These are phyloP conservation scores for Ceratitis capitata DNA, from an alignment of 1,140 invertebrate species.

Conservation along the genomic window DNA sequence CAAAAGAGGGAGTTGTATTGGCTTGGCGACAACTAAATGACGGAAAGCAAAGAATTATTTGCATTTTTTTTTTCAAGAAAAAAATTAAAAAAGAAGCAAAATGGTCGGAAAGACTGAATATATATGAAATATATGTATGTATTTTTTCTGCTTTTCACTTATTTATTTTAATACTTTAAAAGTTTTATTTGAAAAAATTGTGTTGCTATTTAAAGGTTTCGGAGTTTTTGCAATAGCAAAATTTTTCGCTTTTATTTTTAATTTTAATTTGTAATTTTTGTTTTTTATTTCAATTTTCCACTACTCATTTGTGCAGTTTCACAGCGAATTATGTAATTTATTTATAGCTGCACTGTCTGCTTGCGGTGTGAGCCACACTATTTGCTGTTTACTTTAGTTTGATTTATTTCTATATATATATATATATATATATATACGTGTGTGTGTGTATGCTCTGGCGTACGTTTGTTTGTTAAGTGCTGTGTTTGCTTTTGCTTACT, in stretches of 20 bases:
- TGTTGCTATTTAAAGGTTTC: too few species aligned
- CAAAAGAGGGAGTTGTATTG: background rate
- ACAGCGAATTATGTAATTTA: background rate
- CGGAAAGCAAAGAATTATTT: background rate
- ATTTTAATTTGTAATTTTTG: background rate
- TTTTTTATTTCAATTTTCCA: background rate
- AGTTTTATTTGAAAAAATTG: too few species aligned
- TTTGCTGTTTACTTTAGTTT: background rate
- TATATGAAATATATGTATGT: background rate
- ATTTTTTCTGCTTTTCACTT: too few species aligned
- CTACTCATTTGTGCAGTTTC: background rate
- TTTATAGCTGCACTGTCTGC: constrained; percentile 19
- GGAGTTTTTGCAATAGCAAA: background rate
- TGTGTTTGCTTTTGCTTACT: background rate
- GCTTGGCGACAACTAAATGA: background rate
- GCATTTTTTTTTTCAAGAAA: background rate
- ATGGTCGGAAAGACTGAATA: background rate
- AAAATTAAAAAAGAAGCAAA: too few species aligned
- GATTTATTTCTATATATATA: too few species aligned
- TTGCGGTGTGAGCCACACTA: background rate
- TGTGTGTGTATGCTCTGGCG: background rate
- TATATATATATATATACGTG: background rate
- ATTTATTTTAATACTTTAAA: too few species aligned
- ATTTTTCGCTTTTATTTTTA: background rate
- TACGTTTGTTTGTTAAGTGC: background rate